Base-by-base conservation (phyloP, 1,140 invertebrate species). In the Drosophila kanapiae region DNA sequence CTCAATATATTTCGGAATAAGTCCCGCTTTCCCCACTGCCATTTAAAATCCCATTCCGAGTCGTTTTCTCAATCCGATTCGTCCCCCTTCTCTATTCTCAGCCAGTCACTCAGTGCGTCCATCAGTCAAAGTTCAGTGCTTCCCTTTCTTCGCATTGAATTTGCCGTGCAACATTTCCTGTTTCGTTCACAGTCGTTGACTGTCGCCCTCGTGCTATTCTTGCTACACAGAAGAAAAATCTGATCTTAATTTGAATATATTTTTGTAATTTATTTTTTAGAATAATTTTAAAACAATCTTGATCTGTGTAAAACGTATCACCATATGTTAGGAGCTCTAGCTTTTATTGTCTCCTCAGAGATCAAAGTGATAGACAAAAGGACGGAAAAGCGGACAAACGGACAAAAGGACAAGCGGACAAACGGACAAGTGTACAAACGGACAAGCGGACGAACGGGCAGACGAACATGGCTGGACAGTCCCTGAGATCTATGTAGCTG, bases 81-180 rank as follows among this genome's bases (percentile, higher is more conserved):
- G 8, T 42, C 18, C 18, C n/a, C 10, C 29, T 37, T 40, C 37
- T 23, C 42, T 33, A 14, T 13, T 58, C 47, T 13, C 54, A 42
- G 48, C 13, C 35, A 45, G 49, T 78, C 43, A 43, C 33, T 57
- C 57, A 57, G 48, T 65, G 72, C 72, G 62, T 60, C 63, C 63
- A 78, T 78, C 75, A 78, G 75, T 78, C 75, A 78, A 78, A 78
- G 75, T 78, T 78, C 75, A 78, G 74, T 78, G 64, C 75, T 70
- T 71, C 43, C 64, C 51, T 51, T 71, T 57, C 74, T 54, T 59
- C 35, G 48, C 74, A 54, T 77, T 64, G 27, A 56, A 53, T 64
- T 68, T 78, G 67, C 59, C 80, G 68, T 82, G 83, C 76, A 83
- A 82, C 84, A 88, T 78, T 87, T 87, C 84, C 84, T 84, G 84